These are phyloP conservation scores for Bothrops jararaca DNA, from an alignment of 2,113 vertebrate genomes.

Conservation along the genomic window DNA sequence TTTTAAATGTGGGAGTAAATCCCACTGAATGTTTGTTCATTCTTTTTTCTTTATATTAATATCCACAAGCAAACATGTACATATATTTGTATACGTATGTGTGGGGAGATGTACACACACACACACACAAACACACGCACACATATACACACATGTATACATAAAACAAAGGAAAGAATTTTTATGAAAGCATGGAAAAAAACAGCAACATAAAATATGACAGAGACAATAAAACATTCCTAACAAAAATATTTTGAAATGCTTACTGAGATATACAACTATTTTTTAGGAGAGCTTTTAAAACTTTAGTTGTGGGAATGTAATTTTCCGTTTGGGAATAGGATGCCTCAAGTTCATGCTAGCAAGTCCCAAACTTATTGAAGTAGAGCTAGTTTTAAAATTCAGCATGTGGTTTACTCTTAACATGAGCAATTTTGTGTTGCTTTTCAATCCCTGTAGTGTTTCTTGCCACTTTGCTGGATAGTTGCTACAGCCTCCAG, in stretches of 20 bases:
- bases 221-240: neutral
- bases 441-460: slow-evolving; percentile 52
- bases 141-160: neutral
- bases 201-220: neutral
- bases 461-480: slow-evolving; percentile 70
- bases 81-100: neutral
- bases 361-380: neutral
- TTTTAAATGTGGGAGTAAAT: neutral
- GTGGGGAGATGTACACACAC: neutral
- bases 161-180: neutral
- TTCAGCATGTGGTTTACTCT: neutral
- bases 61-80: neutral
- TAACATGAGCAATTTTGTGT: slow-evolving; percentile 15
- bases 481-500: slow-evolving; percentile 51
- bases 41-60: neutral
- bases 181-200: neutral
- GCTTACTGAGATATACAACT: neutral
- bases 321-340: neutral
- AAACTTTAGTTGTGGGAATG: neutral
- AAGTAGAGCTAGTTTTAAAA: slow-evolving; percentile 1
- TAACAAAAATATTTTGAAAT: slow-evolving; percentile 3
- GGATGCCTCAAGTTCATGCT: neutral
- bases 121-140: neutral
- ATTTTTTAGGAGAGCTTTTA: neutral
- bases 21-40: neutral